Conservation (phyloP, 2,888 invertebrate genomes). For the Tipula lateralis region DNA sequence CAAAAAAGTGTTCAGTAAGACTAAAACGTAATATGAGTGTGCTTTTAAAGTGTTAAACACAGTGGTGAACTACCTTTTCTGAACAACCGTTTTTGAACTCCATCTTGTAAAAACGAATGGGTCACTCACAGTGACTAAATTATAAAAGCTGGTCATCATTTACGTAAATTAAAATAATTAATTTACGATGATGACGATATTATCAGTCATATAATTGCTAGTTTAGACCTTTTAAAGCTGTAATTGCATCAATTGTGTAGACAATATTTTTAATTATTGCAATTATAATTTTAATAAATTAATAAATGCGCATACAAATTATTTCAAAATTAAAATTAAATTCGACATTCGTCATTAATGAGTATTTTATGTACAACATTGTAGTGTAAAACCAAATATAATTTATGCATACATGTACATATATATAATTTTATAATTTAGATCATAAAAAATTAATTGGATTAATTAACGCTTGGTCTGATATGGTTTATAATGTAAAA, state of each 20-base stretch:
- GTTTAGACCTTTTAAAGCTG: neutral
- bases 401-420: neutral
- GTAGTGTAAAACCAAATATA: neutral
- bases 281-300: neutral
- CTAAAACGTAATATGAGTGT: too few species aligned
- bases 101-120: too few species aligned
- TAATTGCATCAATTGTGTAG: neutral
- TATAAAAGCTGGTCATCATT: too few species aligned
- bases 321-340: neutral
- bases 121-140: too few species aligned
- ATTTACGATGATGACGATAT: too few species aligned
- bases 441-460: neutral
- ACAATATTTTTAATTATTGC: too few species aligned
- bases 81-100: too few species aligned
- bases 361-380: neutral
- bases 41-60: too few species aligned
- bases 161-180: too few species aligned
- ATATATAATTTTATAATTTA: neutral
- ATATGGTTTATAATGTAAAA: neutral
- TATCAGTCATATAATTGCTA: too few species aligned
- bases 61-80: too few species aligned
- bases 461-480: neutral
- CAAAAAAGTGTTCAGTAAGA: too few species aligned
- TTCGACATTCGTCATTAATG: neutral
- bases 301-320: neutral